phyloP scores from a whole-genome alignment of 2,113 vertebrate species.

The Colaptes auratus region DNA sequence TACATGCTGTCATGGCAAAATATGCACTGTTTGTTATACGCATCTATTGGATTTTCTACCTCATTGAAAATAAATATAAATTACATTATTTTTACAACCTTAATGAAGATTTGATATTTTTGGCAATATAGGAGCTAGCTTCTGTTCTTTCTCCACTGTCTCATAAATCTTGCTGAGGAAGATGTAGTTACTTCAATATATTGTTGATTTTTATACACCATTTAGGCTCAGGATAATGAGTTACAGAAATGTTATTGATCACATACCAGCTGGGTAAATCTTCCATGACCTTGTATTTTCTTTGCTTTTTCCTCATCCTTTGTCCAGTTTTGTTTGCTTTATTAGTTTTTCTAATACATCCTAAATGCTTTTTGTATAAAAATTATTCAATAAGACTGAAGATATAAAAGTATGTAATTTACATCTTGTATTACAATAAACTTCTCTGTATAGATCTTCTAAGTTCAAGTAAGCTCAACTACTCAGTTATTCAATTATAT shows the following conservation, averaged over 20 bases:
- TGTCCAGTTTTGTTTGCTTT: not conserved
- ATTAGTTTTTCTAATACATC: not conserved
- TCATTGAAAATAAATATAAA: conserved; percentile 52
- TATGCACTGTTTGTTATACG: not conserved
- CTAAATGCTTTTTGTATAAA: not conserved
- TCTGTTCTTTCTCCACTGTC: not conserved
- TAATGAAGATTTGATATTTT: conserved; percentile 61
- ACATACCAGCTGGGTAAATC: conserved; percentile 59
- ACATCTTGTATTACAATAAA: not conserved
- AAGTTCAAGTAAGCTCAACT: not conserved
- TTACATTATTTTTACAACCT: conserved; percentile 11
- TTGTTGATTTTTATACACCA: conserved; percentile 71
- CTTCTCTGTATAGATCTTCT: not conserved
- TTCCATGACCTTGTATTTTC: conserved; percentile 70
- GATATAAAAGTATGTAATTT: not conserved
- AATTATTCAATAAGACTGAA: not conserved
- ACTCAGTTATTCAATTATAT: not conserved
- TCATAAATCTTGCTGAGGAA: conserved; percentile 75
- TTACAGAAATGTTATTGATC: conserved; percentile 76
- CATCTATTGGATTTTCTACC: conserved; percentile 2
- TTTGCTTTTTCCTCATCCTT: not conserved
- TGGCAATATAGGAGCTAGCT: not conserved
- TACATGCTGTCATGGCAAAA: not conserved
- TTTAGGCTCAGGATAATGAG: conserved; percentile 61
- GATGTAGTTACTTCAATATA: conserved; percentile 71